Conservation (phyloP, 2,888 invertebrate species). For the Brachyopa scutellaris region DNA sequence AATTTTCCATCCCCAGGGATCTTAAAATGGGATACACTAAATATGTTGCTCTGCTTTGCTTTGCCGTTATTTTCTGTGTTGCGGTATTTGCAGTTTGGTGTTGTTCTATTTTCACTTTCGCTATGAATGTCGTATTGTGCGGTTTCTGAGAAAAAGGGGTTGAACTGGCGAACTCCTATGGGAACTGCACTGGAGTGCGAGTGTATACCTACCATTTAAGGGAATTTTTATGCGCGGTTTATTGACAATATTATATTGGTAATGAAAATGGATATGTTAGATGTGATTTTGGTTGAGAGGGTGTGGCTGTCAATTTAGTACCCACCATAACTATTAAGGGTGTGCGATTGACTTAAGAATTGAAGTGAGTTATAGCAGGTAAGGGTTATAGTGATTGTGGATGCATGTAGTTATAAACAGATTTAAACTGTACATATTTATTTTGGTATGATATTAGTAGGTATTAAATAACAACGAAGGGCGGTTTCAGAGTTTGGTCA, state of each 20-base stretch:
- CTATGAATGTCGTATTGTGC: constrained; percentile 60
- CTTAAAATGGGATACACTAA: constrained; percentile 60
- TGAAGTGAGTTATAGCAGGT: not conserved
- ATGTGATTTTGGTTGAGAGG: constrained; percentile 78
- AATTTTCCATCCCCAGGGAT: constrained; percentile 53
- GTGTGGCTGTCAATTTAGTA: constrained; percentile 74
- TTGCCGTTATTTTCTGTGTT: constrained; percentile 29
- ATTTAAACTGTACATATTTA: too few species aligned
- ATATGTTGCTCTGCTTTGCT: constrained; percentile 57
- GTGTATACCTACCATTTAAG: constrained; percentile 44
- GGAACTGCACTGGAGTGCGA: constrained; percentile 9
- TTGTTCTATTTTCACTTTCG: constrained; percentile 60
- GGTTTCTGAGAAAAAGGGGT: constrained; percentile 57
- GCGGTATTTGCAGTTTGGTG: constrained; percentile 50
- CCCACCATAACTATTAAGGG: constrained; percentile 14
- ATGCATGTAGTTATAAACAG: too few species aligned
- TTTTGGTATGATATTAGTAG: not conserved
- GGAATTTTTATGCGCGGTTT: constrained; percentile 70
- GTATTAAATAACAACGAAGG: too few species aligned
- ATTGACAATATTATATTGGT: constrained; percentile 72
- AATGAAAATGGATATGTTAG: constrained; percentile 74
- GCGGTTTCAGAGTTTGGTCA: too few species aligned
- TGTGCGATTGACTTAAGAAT: constrained; percentile 27
- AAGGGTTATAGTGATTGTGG: not conserved
- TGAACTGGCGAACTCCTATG: constrained; percentile 47